phyloP scores from a whole-genome alignment of 2,797 vertebrate species.

The Perodicticus potto region DNA sequence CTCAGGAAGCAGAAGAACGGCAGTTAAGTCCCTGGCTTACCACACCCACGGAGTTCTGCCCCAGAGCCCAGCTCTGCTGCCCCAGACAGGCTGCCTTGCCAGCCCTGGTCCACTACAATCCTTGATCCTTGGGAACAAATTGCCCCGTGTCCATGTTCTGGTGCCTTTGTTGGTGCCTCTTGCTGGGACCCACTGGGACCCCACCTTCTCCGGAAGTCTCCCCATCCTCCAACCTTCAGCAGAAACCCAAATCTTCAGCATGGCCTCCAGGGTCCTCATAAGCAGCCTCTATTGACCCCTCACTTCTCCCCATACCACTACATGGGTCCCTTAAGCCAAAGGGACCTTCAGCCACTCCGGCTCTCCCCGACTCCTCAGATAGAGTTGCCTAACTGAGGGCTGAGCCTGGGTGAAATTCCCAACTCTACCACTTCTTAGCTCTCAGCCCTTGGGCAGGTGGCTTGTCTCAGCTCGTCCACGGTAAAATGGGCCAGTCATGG shows the following conservation, averaged over 20 bases:
- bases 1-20: not conserved
- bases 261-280: not conserved
- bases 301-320: not conserved
- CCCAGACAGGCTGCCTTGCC: not conserved
- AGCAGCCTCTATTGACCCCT: fast-evolving
- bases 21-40: not conserved
- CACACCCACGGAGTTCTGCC: not conserved
- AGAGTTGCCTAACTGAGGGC: fast-evolving
- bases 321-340: not conserved
- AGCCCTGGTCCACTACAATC: not conserved
- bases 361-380: not conserved
- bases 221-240: not conserved
- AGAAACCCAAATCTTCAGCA: not conserved
- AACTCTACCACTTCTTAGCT: not conserved
- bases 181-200: not conserved
- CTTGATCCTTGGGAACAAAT: not conserved
- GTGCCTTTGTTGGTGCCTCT: not conserved
- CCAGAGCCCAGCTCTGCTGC: not conserved
- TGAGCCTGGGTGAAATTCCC: not conserved
- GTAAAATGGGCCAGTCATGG: not conserved
- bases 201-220: not conserved
- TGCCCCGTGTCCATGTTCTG: not conserved
- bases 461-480: not conserved
- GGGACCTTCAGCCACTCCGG: fast-evolving
- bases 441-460: not conserved